phyloP scores from a whole-genome alignment of 2,888 invertebrate species.

The Xestia ashworthii region DNA sequence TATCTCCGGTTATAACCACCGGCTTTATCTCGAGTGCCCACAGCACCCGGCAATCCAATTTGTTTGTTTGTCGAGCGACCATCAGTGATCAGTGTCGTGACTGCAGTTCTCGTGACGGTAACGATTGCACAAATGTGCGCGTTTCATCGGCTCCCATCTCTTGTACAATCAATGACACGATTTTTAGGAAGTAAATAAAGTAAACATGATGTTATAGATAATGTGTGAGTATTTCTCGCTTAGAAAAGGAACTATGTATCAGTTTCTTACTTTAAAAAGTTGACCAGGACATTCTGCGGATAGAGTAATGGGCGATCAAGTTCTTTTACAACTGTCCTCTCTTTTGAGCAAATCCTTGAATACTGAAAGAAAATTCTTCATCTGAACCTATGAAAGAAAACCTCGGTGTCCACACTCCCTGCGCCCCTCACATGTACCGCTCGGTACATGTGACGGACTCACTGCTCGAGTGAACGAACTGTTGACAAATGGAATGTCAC shows the following conservation, averaged over 20 bases:
- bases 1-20: not conserved
- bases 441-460: too few relatives aligned
- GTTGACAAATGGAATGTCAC: constrained; percentile 54
- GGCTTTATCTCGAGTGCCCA: not conserved
- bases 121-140: constrained; percentile 38
- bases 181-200: not conserved
- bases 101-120: constrained; percentile 41
- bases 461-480: constrained; percentile 46
- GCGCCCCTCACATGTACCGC: constrained; percentile 15
- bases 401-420: constrained; percentile 4
- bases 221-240: not conserved
- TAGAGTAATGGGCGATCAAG: not conserved
- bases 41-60: constrained; percentile 9
- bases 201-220: not conserved
- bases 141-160: constrained; percentile 21
- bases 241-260: not conserved
- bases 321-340: not conserved
- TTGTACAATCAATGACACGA: constrained; percentile 38
- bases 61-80: constrained; percentile 14
- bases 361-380: not conserved
- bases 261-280: not conserved
- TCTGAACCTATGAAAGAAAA: not conserved
- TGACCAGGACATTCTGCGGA: not conserved
- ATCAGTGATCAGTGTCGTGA: constrained; percentile 37
- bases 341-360: not conserved